Conservation (phyloP, 2,113 vertebrate species). For the Larimichthys crocea region DNA sequence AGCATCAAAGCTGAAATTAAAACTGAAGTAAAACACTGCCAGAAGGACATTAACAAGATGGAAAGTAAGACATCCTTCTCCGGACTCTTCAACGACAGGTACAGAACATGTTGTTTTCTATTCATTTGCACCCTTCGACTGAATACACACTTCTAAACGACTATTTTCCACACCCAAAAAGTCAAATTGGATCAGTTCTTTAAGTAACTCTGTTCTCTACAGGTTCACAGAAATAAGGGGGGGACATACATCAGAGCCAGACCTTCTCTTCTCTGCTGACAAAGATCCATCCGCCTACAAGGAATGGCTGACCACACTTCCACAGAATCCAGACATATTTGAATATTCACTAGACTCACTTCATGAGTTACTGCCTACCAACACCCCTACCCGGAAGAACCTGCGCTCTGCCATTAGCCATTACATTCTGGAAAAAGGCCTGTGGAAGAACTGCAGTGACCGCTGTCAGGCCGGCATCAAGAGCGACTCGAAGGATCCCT, state of each 20-base stretch:
- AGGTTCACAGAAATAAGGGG: constrained; percentile 83
- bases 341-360: constrained; percentile 85
- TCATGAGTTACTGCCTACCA: constrained; percentile 79
- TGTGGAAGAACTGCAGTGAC: constrained; percentile 81
- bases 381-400: constrained; percentile 54
- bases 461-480: constrained; percentile 75
- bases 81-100: constrained; percentile 84
- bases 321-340: constrained; percentile 81
- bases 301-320: constrained; percentile 82
- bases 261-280: constrained; percentile 85
- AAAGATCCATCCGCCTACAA: constrained; percentile 82
- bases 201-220: neutral
- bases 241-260: constrained; percentile 79
- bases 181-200: neutral
- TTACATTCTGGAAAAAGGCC: constrained; percentile 82
- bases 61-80: constrained; percentile 81
- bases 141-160: neutral
- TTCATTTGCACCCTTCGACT: neutral
- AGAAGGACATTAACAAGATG: constrained; percentile 68
- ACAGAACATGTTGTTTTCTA: neutral
- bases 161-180: neutral
- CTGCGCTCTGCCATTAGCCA: constrained; percentile 83
- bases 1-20: constrained; percentile 45
- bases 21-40: constrained; percentile 70
- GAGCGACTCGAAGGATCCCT: constrained; percentile 71